These are phyloP conservation scores for Megalops cyprinoides DNA, from an alignment of 2,797 vertebrate genomes.

Conservation along the genomic window DNA sequence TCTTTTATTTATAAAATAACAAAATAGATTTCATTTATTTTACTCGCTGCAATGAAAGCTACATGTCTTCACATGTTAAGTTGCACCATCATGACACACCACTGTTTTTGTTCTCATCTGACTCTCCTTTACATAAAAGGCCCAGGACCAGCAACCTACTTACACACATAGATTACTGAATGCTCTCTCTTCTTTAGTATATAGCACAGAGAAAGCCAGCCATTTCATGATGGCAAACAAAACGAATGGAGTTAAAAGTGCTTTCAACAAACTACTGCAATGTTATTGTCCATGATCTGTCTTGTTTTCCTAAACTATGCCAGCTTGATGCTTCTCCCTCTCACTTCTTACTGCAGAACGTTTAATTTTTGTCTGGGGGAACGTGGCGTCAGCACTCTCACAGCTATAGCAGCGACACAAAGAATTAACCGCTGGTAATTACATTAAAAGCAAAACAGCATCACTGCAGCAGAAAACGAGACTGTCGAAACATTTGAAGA, in stretches of 20 bases:
- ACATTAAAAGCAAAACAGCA: not conserved
- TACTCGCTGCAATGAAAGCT: not conserved
- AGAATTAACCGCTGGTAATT: no score
- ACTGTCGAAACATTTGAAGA: not conserved
- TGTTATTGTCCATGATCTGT: no score
- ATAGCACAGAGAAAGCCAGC: not conserved
- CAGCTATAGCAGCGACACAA: not conserved
- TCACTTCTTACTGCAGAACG: not conserved
- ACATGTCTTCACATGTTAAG: not conserved
- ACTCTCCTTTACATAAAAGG: not conserved
- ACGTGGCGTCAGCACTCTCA: not conserved
- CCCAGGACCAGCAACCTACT: not conserved
- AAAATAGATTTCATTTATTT: not conserved
- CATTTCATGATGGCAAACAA: not conserved
- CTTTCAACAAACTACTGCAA: not conserved
- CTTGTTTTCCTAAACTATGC: not conserved
- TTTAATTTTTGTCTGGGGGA: no score
- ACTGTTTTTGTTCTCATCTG: constrained; percentile 11
- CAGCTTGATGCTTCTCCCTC: not conserved
- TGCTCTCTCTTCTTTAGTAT: no score
- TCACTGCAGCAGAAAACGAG: not conserved
- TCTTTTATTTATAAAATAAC: not conserved
- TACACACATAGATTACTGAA: not conserved
- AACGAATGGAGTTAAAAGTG: not conserved
- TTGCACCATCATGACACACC: not conserved